These are phyloP conservation scores for Alauda arvensis DNA, from an alignment of 2,797 vertebrate genomes.

Conservation along the genomic window DNA sequence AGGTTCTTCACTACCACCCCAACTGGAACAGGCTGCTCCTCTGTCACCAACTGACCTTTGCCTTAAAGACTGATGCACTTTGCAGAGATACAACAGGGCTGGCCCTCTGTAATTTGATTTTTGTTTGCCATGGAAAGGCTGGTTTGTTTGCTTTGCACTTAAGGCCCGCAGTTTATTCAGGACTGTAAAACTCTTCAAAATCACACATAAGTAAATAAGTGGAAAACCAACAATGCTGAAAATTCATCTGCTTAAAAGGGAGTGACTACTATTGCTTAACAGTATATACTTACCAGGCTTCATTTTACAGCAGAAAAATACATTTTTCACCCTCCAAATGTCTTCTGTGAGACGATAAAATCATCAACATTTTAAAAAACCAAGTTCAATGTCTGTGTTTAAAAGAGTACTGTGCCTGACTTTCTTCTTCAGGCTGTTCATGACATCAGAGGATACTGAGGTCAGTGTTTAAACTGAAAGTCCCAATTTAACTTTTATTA, in stretches of 20 bases:
- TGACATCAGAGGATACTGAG: neutral
- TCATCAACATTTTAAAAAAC: neutral
- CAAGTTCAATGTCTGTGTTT: neutral
- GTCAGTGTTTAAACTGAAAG: neutral
- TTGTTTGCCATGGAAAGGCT: conserved; percentile 35
- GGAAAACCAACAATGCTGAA: conserved; percentile 27
- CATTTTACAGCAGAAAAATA: neutral
- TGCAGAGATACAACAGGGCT: neutral
- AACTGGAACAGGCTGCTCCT: neutral
- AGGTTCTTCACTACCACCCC: neutral
- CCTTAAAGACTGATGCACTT: conserved; percentile 34
- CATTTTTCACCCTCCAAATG: neutral
- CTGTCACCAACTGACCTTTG: conserved; percentile 13
- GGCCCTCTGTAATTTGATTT: conserved; percentile 35
- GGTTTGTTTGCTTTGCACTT: conserved; percentile 45
- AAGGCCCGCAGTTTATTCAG: neutral
- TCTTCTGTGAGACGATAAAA: neutral
- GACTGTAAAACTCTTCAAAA: conserved; percentile 36
- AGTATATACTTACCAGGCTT: neutral
- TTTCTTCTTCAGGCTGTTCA: conserved; percentile 11
- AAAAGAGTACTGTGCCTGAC: neutral
- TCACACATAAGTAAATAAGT: conserved; percentile 18
- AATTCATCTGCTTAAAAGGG: neutral
- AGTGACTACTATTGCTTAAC: neutral
- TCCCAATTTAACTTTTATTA: neutral